phyloP scores from a whole-genome alignment of 2,797 vertebrate species.

The Saxicola maurus region DNA sequence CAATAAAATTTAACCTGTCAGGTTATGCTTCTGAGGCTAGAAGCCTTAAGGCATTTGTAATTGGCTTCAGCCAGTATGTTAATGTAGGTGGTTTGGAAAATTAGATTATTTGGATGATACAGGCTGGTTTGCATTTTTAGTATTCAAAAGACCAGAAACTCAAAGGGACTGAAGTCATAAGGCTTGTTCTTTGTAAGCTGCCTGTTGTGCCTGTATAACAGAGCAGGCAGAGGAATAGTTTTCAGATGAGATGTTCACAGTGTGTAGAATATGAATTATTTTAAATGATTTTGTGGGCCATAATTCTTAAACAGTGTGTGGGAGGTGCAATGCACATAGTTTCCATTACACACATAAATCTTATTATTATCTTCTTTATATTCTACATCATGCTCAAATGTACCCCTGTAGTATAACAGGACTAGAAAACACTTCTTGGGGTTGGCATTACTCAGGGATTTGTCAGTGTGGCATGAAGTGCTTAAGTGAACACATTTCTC shows the following conservation, averaged over 20 bases:
- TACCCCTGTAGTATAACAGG: not conserved
- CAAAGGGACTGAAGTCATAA: not conserved
- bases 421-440: not conserved
- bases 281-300: not conserved
- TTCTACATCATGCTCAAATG: not conserved
- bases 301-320: constrained; percentile 6
- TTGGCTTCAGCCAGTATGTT: constrained; percentile 21
- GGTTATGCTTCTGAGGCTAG: not conserved
- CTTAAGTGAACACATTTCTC: not conserved
- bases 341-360: not conserved
- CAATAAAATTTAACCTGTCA: constrained; percentile 23
- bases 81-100: constrained; percentile 36
- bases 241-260: not conserved
- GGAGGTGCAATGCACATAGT: not conserved
- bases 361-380: not conserved
- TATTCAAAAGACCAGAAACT: not conserved
- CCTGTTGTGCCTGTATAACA: not conserved
- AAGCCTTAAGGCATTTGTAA: constrained; percentile 21
- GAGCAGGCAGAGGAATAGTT: not conserved
- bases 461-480: not conserved
- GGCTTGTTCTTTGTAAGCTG: not conserved
- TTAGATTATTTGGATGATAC: constrained; percentile 29
- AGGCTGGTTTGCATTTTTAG: not conserved
- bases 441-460: not conserved
- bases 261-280: constrained; percentile 12